These are phyloP conservation scores for Pristionchus pacificus DNA, from an alignment of 1,140 invertebrate genomes.

Conservation along the genomic window DNA sequence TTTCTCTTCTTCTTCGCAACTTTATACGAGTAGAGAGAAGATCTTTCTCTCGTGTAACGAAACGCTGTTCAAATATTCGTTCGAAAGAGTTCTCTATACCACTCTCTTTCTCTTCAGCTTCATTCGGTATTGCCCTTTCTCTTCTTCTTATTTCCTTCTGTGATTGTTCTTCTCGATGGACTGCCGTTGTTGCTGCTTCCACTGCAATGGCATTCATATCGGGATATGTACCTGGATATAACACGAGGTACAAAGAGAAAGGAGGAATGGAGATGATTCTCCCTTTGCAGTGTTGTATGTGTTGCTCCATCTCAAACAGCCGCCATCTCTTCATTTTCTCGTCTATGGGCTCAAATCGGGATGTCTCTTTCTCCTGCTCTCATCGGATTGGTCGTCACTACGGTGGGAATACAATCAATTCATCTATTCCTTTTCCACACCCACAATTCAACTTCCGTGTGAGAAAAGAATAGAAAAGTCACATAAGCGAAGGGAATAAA, in stretches of 20 bases:
- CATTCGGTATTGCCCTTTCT: slow-evolving; percentile 49
- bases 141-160: slow-evolving; percentile 45
- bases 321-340: slow-evolving; percentile 51
- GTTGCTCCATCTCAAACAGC: slow-evolving; percentile 52
- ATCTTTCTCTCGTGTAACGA: too few relatives aligned
- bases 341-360: slow-evolving; percentile 53
- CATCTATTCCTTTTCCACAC: not conserved
- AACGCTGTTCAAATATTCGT: too few relatives aligned
- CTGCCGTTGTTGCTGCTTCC: slow-evolving; percentile 46
- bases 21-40: too few relatives aligned
- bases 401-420: not conserved
- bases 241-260: slow-evolving; percentile 38
- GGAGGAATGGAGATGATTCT: not conserved
- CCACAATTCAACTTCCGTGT: too few relatives aligned
- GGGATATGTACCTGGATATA: slow-evolving; percentile 56
- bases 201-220: slow-evolving; percentile 49
- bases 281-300: slow-evolving; percentile 47
- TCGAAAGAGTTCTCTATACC: too few relatives aligned
- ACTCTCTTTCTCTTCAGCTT: slow-evolving; percentile 47
- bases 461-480: too few relatives aligned
- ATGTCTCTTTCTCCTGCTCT: slow-evolving; percentile 48
- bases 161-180: slow-evolving; percentile 39
- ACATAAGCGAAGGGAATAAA: too few relatives aligned
- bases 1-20: too few relatives aligned
- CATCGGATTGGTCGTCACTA: slow-evolving; percentile 36